Base-by-base conservation (phyloP, 92 coral and sea anemone genomes). In the Heliopora coerulea region DNA sequence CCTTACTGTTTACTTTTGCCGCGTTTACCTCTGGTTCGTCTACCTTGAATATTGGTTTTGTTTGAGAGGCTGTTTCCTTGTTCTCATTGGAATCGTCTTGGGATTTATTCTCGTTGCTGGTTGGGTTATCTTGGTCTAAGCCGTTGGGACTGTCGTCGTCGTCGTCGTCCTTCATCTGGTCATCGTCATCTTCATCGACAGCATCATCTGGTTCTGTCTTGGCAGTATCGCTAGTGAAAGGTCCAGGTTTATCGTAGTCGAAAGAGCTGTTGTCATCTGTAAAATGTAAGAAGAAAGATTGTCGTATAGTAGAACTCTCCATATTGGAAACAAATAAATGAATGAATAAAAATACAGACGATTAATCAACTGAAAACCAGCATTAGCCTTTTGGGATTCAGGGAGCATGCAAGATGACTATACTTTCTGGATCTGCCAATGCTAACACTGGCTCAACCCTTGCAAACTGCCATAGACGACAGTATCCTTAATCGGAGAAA, bases 21-120 rank as follows among this genome's bases (percentile, higher is more conserved):
- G 6, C 14, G 25, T 70, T 54, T 24, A 23, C 49, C 31, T 70
- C 77, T 0, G 77, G 77, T 52, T 70, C 77, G 34, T 52, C 50
- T 5, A 70, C 18, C 17, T 70, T 33, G 25, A 52, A 19, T 35
- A 54, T 70, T 20, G 77, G 62, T 26, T 54, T 70, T 4, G 30
- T 13, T 14, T 14, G 9, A 13, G 59, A 12, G 14, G 58, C 2
- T 19, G 31, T 32, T 14, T 70, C 77, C 19, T 52, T 42, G 30
- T 21, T 29, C 41, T 25, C 28, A 4, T 30, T 49, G 11, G 48
- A 19, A 23, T 52, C 41, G 54, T 69, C 76, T 41, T 41, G 33
- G 27, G 73, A 13, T 26, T 23, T 26, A 49, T 48, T 41, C 18
- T 54, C 62, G 49, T 33, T 54, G 0, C 13, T 19, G 3, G 29